Evolutionary conservation across 2,888 invertebrate genomes (phyloP).

Genomic region (Coremacera marginata): DNA sequence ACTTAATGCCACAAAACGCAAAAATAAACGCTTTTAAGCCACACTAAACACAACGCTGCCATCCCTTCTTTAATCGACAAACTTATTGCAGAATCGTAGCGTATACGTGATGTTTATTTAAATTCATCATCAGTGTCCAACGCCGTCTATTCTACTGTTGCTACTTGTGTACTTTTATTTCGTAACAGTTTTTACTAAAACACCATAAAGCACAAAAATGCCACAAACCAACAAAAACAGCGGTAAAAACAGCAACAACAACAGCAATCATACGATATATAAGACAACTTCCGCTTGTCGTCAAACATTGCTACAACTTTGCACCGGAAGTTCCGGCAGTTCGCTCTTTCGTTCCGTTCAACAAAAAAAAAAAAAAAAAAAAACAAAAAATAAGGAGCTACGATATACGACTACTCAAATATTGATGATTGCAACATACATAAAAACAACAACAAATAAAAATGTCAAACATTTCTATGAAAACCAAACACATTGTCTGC

Average conservation of each 20-base stretch:
- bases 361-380: too few relatives aligned
- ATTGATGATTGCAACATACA: neutral
- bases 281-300: conserved; percentile 9
- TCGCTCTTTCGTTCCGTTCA: neutral
- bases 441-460: too few relatives aligned
- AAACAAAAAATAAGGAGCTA: neutral
- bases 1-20: too few relatives aligned
- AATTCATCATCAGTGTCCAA: too few relatives aligned
- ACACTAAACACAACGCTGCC: too few relatives aligned
- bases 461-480: too few relatives aligned
- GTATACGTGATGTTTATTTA: too few relatives aligned
- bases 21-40: too few relatives aligned
- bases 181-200: conserved; percentile 2
- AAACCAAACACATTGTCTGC: too few relatives aligned
- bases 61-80: too few relatives aligned
- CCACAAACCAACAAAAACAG: neutral
- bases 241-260: neutral
- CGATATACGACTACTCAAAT: neutral
- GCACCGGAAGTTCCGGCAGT: conserved; percentile 14
- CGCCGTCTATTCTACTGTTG: too few relatives aligned
- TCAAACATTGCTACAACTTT: neutral
- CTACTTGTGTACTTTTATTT: neutral
- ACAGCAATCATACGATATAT: neutral
- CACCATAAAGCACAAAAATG: neutral
- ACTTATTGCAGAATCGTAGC: too few relatives aligned